Evolutionary conservation across 2,888 invertebrate species (phyloP).

Genomic region (Drosophila algonquin): DNA sequence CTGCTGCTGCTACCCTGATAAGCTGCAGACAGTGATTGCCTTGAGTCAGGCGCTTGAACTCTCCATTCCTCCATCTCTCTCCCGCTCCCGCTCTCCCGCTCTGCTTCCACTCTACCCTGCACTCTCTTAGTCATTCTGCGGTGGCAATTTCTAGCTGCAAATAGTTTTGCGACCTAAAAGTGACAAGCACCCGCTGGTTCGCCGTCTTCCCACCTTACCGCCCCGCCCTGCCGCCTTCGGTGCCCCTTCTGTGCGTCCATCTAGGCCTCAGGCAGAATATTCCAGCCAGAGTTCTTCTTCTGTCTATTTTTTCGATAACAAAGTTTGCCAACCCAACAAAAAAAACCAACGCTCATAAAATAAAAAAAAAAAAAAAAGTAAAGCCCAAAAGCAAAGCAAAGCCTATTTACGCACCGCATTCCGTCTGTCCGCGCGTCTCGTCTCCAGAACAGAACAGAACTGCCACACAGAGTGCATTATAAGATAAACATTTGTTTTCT

Average conservation of each 20-base stretch:
- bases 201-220: background rate
- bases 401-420: conserved; percentile 67
- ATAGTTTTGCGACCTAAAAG: conserved; percentile 74
- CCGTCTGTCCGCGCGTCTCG: background rate
- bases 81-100: background rate
- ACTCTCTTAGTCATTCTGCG: conserved; percentile 29
- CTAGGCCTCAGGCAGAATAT: conserved; percentile 4
- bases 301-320: conserved; percentile 61
- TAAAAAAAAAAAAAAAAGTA: conserved; percentile 61
- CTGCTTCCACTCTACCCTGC: background rate
- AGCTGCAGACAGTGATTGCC: conserved; percentile 61
- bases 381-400: conserved; percentile 77
- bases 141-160: conserved; percentile 57
- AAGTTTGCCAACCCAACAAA: conserved; percentile 68
- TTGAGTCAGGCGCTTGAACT: conserved; percentile 77
- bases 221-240: background rate
- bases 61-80: conserved; percentile 10
- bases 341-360: conserved; percentile 66
- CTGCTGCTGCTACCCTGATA: conserved; percentile 50
- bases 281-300: conserved; percentile 5
- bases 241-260: background rate
- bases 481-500: conserved; percentile 78
- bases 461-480: conserved; percentile 53
- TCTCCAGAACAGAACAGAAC: conserved; percentile 22
- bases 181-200: conserved; percentile 43